Conservation (phyloP, 2,113 vertebrate genomes). For the Acrocephalus kingi region DNA sequence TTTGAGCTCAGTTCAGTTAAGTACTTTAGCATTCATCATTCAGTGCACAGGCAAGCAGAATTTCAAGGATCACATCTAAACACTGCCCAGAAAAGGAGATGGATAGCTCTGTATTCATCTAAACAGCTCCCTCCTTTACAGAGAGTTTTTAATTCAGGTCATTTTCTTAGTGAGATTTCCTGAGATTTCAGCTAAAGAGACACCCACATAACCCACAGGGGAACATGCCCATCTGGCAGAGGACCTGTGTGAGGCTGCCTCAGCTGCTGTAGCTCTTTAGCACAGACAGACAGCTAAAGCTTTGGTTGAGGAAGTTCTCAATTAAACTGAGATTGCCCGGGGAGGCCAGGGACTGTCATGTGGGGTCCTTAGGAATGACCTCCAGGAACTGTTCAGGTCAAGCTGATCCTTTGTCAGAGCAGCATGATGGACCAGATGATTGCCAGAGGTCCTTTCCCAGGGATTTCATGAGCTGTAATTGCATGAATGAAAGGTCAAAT, state of each 20-base stretch:
- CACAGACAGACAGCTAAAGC: not conserved
- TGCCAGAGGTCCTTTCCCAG: constrained; percentile 4
- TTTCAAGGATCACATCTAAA: constrained; percentile 6
- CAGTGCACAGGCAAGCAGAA: not conserved
- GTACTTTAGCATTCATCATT: not conserved
- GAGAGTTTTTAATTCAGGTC: not conserved
- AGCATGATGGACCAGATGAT: not conserved
- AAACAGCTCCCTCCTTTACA: not conserved
- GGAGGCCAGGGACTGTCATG: fast-evolving
- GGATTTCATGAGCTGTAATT: not conserved
- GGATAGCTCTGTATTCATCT: not conserved
- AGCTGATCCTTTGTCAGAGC: not conserved
- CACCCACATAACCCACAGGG: not conserved
- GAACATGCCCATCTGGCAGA: not conserved
- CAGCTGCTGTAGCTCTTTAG: not conserved
- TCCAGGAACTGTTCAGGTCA: not conserved
- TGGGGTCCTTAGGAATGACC: not conserved
- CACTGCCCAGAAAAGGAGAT: not conserved
- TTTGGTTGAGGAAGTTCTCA: constrained; percentile 17
- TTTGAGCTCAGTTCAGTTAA: not conserved
- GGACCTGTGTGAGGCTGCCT: not conserved
- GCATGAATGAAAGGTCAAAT: not conserved
- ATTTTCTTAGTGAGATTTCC: not conserved
- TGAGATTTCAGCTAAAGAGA: not conserved
- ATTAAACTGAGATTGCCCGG: not conserved